phyloP scores from a whole-genome alignment of 2,888 invertebrate genomes.

The Malthinus flaveolus region DNA sequence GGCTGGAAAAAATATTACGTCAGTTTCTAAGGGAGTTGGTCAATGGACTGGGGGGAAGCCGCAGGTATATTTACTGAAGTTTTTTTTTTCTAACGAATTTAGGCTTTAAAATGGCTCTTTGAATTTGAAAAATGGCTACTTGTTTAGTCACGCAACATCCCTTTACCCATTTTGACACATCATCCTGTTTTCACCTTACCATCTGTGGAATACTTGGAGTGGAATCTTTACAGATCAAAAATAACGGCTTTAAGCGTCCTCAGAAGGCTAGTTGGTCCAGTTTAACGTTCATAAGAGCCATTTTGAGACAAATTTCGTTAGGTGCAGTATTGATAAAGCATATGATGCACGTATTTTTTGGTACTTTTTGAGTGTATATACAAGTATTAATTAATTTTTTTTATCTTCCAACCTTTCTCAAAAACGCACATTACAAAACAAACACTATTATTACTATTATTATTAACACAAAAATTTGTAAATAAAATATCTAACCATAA shows the following conservation, averaged over 20 bases:
- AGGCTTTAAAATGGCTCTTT: background rate
- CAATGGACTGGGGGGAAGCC: slow-evolving; percentile 84
- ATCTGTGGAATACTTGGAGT: too few relatives aligned
- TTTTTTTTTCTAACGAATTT: slow-evolving; percentile 1
- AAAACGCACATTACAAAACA: slow-evolving; percentile 22
- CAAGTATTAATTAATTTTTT: slow-evolving; percentile 6
- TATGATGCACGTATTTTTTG: background rate
- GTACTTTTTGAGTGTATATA: background rate
- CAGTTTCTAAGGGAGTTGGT: slow-evolving; percentile 85
- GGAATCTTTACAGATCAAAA: too few relatives aligned
- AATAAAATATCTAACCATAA: background rate
- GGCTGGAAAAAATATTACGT: slow-evolving; percentile 83
- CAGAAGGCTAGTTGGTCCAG: too few relatives aligned
- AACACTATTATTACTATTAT: slow-evolving; percentile 11
- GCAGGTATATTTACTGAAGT: slow-evolving; percentile 44
- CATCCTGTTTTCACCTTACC: too few relatives aligned
- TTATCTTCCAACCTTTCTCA: slow-evolving; percentile 7
- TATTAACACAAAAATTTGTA: background rate
- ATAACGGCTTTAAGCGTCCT: too few relatives aligned
- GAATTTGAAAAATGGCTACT: too few relatives aligned
- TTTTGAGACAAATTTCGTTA: too few relatives aligned
- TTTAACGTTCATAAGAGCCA: too few relatives aligned
- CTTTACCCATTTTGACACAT: too few relatives aligned
- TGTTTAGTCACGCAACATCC: too few relatives aligned
- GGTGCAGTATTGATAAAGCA: too few relatives aligned